phyloP scores from a whole-genome alignment of 2,888 invertebrate species.

The Lapara coniferarum region DNA sequence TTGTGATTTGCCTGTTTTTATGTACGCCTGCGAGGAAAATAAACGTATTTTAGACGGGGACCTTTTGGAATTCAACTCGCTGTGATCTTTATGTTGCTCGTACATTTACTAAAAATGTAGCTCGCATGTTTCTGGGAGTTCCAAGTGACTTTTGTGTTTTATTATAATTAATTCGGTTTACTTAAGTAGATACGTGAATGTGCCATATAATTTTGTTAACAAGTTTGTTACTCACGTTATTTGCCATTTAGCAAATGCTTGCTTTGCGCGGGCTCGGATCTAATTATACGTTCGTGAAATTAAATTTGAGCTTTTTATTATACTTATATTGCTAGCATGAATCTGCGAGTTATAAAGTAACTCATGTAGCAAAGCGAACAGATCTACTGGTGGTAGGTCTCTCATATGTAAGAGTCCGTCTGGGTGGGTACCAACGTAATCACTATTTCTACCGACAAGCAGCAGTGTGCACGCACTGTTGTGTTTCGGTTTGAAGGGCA shows the following conservation, averaged over 20 bases:
- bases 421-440: no score
- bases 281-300: slow-evolving; percentile 48
- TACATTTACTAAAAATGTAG: slow-evolving; percentile 31
- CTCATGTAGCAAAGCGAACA: no score
- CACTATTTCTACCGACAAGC: no score
- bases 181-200: slow-evolving; percentile 54
- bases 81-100: slow-evolving; percentile 41
- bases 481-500: no score
- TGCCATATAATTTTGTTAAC: slow-evolving; percentile 62
- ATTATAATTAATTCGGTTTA: slow-evolving; percentile 59
- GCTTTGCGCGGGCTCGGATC: slow-evolving; percentile 44
- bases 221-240: slow-evolving; percentile 57
- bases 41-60: slow-evolving; percentile 68
- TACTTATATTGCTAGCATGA: slow-evolving; percentile 25
- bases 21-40: slow-evolving; percentile 64
- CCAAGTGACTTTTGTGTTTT: slow-evolving; percentile 48
- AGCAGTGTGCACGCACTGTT: no score
- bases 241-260: slow-evolving; percentile 55
- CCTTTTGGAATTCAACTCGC: slow-evolving; percentile 49
- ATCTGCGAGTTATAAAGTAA: no score
- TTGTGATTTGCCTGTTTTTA: slow-evolving; percentile 80
- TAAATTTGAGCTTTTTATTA: slow-evolving; percentile 43
- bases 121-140: slow-evolving; percentile 33
- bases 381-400: no score
- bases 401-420: no score